Evolutionary conservation across 2,888 invertebrate genomes (phyloP), one percentile per base, ranked within the genome.

Genomic region (Therioaphis trifolii): DNA sequence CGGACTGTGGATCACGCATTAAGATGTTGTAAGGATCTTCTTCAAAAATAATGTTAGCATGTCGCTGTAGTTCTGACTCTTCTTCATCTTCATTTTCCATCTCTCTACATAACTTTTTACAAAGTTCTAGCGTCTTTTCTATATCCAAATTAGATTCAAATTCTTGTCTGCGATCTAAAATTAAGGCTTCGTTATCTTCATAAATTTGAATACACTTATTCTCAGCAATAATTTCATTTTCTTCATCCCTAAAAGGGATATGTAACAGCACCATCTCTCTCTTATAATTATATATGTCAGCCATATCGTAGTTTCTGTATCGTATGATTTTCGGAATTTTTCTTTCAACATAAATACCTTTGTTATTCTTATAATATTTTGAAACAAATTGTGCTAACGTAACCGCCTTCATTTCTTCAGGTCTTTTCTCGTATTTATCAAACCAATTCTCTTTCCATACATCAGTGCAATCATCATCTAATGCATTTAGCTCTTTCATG

Each of bases 391-490:
- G 46, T 46, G 46, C 46, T 46, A 46, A 7, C 2, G 46, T 46
- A 46, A 46, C 7, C 2, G 9, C 46, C 2, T 14, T 3, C 1
- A 46, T 2, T 46, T 46, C 46, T 4, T 46, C 46, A 7, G 46
- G 46, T 46, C 46, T 2, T 46, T 7, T 2, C 7, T 46, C 4
- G 14, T 46, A 72, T 18, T 72, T 72, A 52, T 72, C 72, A 27
- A 68, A 72, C 72, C 72, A 72, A 72, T 72, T 49, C 27, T 72
- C 72, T 49, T 72, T 72, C 72, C 72, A 72, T 24, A 49, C 29
- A 18, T 49, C 27, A 5, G 40, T 46, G 12, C 43, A 40, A 69
- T 69, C 43, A 24, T 43, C 46, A 18, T 69, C 69, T 14, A 69
- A 21, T 21, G 5, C 15, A 21, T 21, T 7, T 0, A 69, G 43